These are phyloP conservation scores for Pyrocoelia pectoralis DNA, from an alignment of 2,888 invertebrate species.

Conservation along the genomic window DNA sequence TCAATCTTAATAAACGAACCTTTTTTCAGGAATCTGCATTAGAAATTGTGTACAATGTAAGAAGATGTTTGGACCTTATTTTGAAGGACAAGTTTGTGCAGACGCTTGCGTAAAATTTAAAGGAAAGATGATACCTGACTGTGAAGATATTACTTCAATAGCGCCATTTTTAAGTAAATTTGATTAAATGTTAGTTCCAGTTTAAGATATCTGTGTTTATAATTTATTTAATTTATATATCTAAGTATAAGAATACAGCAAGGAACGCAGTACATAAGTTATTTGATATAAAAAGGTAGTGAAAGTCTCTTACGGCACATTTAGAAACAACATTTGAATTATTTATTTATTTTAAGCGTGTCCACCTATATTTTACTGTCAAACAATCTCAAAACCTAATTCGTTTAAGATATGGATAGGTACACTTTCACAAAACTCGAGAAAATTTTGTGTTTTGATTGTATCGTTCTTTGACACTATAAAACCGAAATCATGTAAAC, in stretches of 20 bases:
- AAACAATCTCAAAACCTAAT: too few species aligned
- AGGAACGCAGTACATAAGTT: too few species aligned
- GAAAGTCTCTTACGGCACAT: too few species aligned
- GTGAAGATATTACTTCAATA: conserved; percentile 83
- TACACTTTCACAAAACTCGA: too few species aligned
- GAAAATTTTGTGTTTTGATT: too few species aligned
- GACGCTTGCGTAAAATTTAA: conserved; percentile 84
- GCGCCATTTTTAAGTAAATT: conserved; percentile 76
- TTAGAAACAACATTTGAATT: too few species aligned
- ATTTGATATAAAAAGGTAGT: too few species aligned
- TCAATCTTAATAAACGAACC: background rate
- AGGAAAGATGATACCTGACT: conserved; percentile 85
- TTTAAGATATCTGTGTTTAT: background rate
- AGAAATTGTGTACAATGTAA: conserved; percentile 91
- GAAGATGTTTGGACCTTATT: conserved; percentile 86
- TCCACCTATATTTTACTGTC: too few species aligned
- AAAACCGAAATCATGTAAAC: too few species aligned
- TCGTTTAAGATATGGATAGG: too few species aligned
- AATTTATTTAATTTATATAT: conserved; percentile 1
- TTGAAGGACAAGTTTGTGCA: conserved; percentile 86
- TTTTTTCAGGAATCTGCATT: conserved; percentile 71
- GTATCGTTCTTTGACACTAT: too few species aligned
- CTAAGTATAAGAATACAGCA: background rate
- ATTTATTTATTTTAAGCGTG: too few species aligned
- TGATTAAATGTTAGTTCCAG: conserved; percentile 8